Evolutionary conservation across 1,140 invertebrate species (phyloP), one percentile per base, ranked within the genome.

Genomic region (Hyles euphorbiae): DNA sequence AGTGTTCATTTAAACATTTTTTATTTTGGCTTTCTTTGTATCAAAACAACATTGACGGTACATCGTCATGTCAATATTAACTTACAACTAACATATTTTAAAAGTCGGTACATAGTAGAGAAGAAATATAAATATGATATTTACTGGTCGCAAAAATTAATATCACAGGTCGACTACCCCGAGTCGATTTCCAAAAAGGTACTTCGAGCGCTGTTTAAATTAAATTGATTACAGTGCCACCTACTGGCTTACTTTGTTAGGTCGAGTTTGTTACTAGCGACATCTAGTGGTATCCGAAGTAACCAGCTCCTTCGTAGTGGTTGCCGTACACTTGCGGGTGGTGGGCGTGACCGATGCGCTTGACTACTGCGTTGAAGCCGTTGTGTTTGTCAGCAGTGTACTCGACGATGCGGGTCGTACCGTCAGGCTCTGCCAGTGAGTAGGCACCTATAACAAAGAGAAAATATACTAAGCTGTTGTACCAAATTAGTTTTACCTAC

Each of bases 381-480:
- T 90, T 90, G 64, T 73, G 66, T 45, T 88, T 86, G 65, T 88
- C 90, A 40, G 90, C 90, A 9, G 87, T 90, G 67, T 92, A 92
- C 58, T 91, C 89, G 1, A 91, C 91, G 47, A 89, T 90, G 53
- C 91, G 83, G 50, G 82, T 89, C 3, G 90, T 90, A 63, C 92
- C 91, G 69, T 92, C 92, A 34, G 91, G 81, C 63, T 92, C 91
- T 22, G 91, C 81, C 7, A 92, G 81, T 34, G 87, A 89, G 70
- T 91, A 91, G n/a, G 90, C 90, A 36, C 91, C 91, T 81, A 68
- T 43, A 22, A 8, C 36, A 40, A 40, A 40, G 5, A 40, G 22
- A 40, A 40, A 40, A 8, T 8, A 36, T 7, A 40, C 8, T 40
- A 0, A 40, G 36, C 5, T 40, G 8, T 40, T 40, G 36, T 40